Percentiles rank a stretch among this genome's conserved stretches.
phyloP scores from a whole-genome alignment of 1,140 invertebrate species.

The Aradophagus sp. region DNA sequence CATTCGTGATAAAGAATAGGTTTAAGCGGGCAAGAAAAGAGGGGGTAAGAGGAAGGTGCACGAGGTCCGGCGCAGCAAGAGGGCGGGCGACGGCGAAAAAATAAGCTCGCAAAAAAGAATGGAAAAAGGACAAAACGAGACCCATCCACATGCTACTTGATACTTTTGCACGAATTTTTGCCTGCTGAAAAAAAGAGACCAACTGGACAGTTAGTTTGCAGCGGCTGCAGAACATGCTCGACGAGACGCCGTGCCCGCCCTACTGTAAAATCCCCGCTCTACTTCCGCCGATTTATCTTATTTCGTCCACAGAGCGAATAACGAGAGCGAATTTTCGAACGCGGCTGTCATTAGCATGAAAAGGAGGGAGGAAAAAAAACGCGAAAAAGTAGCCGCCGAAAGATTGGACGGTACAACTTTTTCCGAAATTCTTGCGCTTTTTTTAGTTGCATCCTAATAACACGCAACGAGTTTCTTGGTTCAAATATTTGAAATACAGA shows the following conservation, averaged over 20 bases:
- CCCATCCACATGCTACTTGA: constrained; percentile 47
- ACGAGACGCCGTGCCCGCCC: constrained; percentile 51
- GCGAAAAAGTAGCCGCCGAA: constrained; percentile 5
- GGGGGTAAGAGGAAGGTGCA: constrained; percentile 13
- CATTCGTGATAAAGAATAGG: too few species aligned
- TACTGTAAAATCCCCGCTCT: constrained; percentile 55
- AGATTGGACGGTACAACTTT: constrained; percentile 14
- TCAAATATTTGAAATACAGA: too few species aligned
- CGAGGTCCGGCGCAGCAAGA: neutral
- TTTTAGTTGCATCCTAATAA: too few species aligned
- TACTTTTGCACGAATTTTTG: constrained; percentile 55
- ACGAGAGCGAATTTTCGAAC: constrained; percentile 52
- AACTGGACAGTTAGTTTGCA: constrained; percentile 54
- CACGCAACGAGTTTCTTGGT: too few species aligned
- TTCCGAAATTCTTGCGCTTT: too few species aligned
- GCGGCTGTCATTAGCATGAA: constrained; percentile 51
- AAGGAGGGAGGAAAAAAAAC: constrained; percentile 13
- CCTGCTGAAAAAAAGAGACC: constrained; percentile 38
- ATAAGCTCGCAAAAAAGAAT: constrained; percentile 10
- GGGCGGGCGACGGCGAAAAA: constrained; percentile 5
- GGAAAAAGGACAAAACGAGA: constrained; percentile 26
- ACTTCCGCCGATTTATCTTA: constrained; percentile 59
- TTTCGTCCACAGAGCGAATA: constrained; percentile 54
- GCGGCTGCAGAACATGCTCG: constrained; percentile 45
- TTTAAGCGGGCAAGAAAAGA: too few species aligned